These are phyloP conservation scores for Temnothorax unifasciatus DNA, from an alignment of 2,888 invertebrate species.

Conservation along the genomic window DNA sequence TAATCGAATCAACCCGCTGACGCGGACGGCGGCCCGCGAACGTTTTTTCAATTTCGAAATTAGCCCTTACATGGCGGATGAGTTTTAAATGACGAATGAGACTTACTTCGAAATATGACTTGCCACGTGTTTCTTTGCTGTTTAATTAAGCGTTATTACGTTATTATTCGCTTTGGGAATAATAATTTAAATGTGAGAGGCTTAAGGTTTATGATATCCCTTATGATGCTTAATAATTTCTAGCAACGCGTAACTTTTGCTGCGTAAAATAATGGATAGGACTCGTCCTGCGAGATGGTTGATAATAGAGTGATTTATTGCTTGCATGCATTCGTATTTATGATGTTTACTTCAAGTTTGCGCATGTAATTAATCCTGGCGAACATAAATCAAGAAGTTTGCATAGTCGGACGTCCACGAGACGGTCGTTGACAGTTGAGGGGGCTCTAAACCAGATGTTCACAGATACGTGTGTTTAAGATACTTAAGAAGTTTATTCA, in stretches of 20 bases:
- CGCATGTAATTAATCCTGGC: constrained; percentile 31
- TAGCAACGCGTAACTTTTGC: background rate
- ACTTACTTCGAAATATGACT: constrained; percentile 12
- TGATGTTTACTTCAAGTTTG: constrained; percentile 1
- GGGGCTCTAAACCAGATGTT: background rate
- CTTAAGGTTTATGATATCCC: background rate
- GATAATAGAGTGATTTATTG: constrained; percentile 33
- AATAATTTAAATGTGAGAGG: background rate
- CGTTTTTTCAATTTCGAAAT: constrained; percentile 34
- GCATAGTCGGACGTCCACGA: background rate
- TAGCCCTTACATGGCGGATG: background rate
- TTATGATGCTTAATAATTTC: constrained; percentile 6
- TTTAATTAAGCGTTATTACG: background rate
- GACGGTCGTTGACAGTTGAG: background rate
- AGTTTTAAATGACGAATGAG: constrained; percentile 5
- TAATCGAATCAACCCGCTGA: constrained; percentile 36
- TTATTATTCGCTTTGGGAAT: background rate
- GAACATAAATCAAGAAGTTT: constrained; percentile 44
- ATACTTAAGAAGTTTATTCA: background rate
- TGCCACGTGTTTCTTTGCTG: background rate
- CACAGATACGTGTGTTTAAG: background rate
- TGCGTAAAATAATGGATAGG: constrained; percentile 19
- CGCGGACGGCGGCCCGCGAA: background rate
- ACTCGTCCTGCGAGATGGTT: background rate
- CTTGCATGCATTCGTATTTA: constrained; percentile 26